Conservation (phyloP, 2,113 vertebrate species). For the Pitta sordida region DNA sequence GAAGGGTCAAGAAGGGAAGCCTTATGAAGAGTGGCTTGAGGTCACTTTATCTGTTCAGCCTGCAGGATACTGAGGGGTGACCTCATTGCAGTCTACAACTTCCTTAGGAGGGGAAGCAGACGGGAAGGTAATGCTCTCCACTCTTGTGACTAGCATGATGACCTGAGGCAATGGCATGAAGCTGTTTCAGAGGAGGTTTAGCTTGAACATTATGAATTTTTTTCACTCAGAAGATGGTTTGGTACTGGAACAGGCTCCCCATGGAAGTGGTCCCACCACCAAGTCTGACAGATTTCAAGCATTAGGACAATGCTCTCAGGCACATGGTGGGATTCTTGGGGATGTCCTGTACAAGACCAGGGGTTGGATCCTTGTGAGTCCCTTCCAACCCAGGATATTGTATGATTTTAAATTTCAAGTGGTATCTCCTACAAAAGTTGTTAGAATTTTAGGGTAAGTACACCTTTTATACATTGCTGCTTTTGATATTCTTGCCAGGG, state of each 20-base stretch:
- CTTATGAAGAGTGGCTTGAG: not conserved
- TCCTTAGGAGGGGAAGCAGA: not conserved
- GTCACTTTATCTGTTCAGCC: not conserved
- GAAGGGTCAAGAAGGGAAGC: not conserved
- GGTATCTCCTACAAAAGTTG: not conserved
- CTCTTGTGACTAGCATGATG: not conserved
- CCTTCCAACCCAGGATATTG: not conserved
- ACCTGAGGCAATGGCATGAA: not conserved
- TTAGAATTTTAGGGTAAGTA: not conserved
- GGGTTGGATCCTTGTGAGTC: not conserved
- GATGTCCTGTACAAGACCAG: not conserved
- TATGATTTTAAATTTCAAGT: not conserved
- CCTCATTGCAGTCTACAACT: too few species aligned
- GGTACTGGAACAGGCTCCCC: not conserved
- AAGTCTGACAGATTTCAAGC: not conserved
- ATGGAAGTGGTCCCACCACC: not conserved
- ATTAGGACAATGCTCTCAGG: not conserved
- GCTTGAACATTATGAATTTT: not conserved
- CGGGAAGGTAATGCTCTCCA: too few species aligned
- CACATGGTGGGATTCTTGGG: not conserved
- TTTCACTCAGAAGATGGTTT: not conserved
- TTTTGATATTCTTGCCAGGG: not conserved
- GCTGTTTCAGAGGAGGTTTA: not conserved
- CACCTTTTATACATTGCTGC: not conserved
- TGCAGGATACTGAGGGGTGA: not conserved